Percentiles rank a stretch among this genome's conserved stretches.
Evolutionary conservation across 2,888 invertebrate species (phyloP).

Genomic region (Eustalomyia histrio): DNA sequence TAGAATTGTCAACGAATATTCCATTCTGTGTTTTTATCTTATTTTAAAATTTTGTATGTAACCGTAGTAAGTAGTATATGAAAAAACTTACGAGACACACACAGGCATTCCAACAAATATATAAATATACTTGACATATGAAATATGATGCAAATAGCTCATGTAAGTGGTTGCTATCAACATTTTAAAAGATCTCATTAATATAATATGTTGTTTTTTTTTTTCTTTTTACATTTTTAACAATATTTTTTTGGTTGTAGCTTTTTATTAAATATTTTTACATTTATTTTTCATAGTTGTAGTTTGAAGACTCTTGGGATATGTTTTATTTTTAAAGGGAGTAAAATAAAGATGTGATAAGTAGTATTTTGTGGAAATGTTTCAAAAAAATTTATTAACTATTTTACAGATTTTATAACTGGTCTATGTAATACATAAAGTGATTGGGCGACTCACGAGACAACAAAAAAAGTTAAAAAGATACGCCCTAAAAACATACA

Average conservation of each 20-base stretch:
- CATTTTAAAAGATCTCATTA: constrained; percentile 67
- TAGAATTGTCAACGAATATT: constrained; percentile 56
- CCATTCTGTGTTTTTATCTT: neutral
- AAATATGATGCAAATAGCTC: constrained; percentile 77
- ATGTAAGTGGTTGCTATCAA: constrained; percentile 74
- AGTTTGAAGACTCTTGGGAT: constrained; percentile 3
- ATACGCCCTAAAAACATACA: too few relatives aligned
- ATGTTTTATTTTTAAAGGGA: constrained; percentile 7
- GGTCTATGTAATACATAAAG: neutral
- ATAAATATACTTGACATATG: constrained; percentile 72
- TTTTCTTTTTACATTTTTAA: constrained; percentile 5
- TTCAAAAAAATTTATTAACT: constrained; percentile 23
- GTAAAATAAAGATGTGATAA: constrained; percentile 18
- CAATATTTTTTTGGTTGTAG: neutral
- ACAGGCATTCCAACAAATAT: constrained; percentile 66
- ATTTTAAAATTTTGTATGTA: neutral
- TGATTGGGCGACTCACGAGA: too few relatives aligned
- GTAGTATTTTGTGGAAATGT: neutral
- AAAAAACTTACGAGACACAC: neutral
- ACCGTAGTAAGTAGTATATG: neutral
- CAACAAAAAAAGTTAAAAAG: too few relatives aligned
- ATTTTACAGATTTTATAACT: constrained; percentile 23
- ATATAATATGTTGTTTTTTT: constrained; percentile 57
- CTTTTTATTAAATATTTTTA: constrained; percentile 2
- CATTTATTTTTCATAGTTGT: neutral